A percentile compares a stretch with the other conserved stretches of the same genome.
phyloP scores from a whole-genome alignment of 2,113 vertebrate species.

The human (Homo sapiens) region GRCh38 chr9:95917001-95917500 shows the following conservation, averaged over 20 bases:
- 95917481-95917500: neutral
- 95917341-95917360: neutral
- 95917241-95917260: constrained; percentile 16
- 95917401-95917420: neutral
- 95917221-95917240: constrained; percentile 7
- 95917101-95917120: neutral
- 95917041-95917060: neutral
- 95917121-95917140: neutral
- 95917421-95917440: neutral
- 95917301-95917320: neutral
- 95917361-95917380: neutral
- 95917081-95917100: neutral
- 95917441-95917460: neutral
- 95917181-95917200: neutral
- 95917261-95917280: neutral
- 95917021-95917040: neutral
- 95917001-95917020: neutral
- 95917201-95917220: constrained; percentile 1
- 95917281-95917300: neutral
- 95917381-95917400: neutral
- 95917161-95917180: neutral
- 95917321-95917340: neutral
- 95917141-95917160: neutral
- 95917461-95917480: neutral
- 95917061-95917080: neutral